Conservation (phyloP, 2,888 invertebrate genomes). For the Seira musarum region DNA sequence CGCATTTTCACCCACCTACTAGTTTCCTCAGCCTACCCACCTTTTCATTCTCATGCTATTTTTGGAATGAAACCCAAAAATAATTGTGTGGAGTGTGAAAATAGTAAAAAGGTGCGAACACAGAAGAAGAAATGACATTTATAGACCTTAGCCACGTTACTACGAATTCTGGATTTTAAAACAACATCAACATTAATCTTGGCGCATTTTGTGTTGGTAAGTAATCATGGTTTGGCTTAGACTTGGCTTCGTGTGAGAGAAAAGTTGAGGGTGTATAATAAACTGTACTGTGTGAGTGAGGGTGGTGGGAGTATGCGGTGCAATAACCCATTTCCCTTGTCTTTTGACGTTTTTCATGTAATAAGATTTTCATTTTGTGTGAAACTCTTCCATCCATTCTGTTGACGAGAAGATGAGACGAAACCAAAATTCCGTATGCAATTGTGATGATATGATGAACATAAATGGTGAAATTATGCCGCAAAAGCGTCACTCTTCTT, state of each 20-base stretch:
- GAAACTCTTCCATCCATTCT: not conserved
- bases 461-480: slow-evolving; percentile 46
- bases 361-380: not conserved
- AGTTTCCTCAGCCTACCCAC: too few relatives aligned
- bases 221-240: not conserved
- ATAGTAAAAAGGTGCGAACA: slow-evolving; percentile 28
- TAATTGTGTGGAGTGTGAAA: not conserved
- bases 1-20: too few relatives aligned
- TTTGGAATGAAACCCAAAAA: slow-evolving; percentile 29
- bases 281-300: not conserved
- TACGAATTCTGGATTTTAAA: too few relatives aligned
- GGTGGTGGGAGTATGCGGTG: not conserved
- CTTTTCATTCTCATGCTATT: not conserved
- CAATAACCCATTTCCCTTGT: slow-evolving; percentile 32
- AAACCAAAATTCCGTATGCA: slow-evolving; percentile 10
- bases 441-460: slow-evolving; percentile 19
- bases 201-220: not conserved
- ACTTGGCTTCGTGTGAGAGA: not conserved
- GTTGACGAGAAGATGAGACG: not conserved
- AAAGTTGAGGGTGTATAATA: not conserved
- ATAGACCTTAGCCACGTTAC: not conserved
- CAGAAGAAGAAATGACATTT: slow-evolving; percentile 7
- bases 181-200: too few relatives aligned
- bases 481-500: slow-evolving; percentile 26
- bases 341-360: not conserved